phyloP scores from a whole-genome alignment of 2,797 vertebrate species.

The Zalophus californianus region DNA sequence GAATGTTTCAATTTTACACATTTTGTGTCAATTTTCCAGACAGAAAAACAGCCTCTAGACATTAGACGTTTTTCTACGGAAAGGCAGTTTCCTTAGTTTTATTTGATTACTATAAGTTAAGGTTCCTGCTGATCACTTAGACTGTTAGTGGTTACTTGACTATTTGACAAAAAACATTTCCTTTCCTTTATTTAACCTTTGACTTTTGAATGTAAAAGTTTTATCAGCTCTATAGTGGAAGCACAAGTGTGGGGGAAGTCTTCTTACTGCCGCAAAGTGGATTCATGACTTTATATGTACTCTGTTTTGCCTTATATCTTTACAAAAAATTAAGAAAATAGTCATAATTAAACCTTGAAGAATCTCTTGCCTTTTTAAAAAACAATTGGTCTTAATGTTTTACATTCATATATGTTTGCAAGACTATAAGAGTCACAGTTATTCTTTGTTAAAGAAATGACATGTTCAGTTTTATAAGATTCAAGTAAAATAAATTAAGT shows the following conservation, averaged over 20 bases:
- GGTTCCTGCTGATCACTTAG: slow-evolving; percentile 88
- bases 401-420: not conserved
- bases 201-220: slow-evolving; percentile 92
- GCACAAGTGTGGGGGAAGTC: slow-evolving; percentile 89
- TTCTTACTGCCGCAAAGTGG: slow-evolving; percentile 86
- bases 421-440: not conserved
- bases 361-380: slow-evolving; percentile 63
- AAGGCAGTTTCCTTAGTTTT: slow-evolving; percentile 89
- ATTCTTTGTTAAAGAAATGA: slow-evolving; percentile 20
- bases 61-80: slow-evolving; percentile 86
- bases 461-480: slow-evolving; percentile 24
- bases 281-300: slow-evolving; percentile 74
- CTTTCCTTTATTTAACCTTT: slow-evolving; percentile 95
- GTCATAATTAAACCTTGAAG: slow-evolving; percentile 83
- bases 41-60: slow-evolving; percentile 88
- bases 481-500: not conserved
- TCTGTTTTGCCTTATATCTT: slow-evolving; percentile 79
- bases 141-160: slow-evolving; percentile 91
- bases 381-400: not conserved
- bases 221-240: slow-evolving; percentile 91
- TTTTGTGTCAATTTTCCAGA: slow-evolving; percentile 89
- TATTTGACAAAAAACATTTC: slow-evolving; percentile 92
- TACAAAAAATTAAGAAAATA: slow-evolving; percentile 80
- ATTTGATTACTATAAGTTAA: slow-evolving; percentile 89
- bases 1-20: slow-evolving; percentile 91